These are phyloP conservation scores for Lateolabrax maculatus DNA, from an alignment of 2,797 vertebrate genomes.

Conservation along the genomic window DNA sequence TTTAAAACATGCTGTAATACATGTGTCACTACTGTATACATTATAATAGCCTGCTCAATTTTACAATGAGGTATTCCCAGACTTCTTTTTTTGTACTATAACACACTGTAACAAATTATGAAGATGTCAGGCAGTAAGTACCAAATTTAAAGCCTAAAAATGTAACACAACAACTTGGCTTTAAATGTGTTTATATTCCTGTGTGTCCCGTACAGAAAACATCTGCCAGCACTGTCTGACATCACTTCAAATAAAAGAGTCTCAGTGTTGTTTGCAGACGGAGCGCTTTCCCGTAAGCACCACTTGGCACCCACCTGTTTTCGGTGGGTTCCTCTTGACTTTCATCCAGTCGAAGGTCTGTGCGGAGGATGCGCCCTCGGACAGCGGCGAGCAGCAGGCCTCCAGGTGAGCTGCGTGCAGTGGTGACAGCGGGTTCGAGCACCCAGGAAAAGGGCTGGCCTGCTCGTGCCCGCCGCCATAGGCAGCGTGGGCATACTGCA, in stretches of 20 bases:
- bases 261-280: neutral
- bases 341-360: constrained; percentile 99
- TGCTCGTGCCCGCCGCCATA: constrained; percentile 94
- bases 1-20: neutral
- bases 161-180: neutral
- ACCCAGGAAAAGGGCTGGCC: constrained; percentile 87
- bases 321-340: constrained; percentile 98
- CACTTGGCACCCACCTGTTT: constrained; percentile 91
- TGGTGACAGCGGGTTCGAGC: constrained; percentile 91
- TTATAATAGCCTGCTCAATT: neutral
- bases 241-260: neutral
- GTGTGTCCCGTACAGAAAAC: neutral
- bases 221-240: neutral
- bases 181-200: neutral
- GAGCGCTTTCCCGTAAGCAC: neutral
- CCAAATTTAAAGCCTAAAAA: neutral
- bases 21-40: neutral
- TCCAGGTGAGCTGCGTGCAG: constrained; percentile 91
- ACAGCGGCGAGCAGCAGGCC: constrained; percentile 90
- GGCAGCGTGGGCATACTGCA: constrained; percentile 90
- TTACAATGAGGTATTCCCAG: neutral
- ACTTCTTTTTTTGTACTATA: neutral
- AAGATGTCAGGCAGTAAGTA: neutral
- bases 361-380: constrained; percentile 89
- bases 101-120: neutral